A percentile compares a stretch with the other conserved stretches of the same genome.
These are phyloP conservation scores for Caenorhabditis sp. DNA, from an alignment of 2,888 invertebrate genomes.

Conservation along the genomic window DNA sequence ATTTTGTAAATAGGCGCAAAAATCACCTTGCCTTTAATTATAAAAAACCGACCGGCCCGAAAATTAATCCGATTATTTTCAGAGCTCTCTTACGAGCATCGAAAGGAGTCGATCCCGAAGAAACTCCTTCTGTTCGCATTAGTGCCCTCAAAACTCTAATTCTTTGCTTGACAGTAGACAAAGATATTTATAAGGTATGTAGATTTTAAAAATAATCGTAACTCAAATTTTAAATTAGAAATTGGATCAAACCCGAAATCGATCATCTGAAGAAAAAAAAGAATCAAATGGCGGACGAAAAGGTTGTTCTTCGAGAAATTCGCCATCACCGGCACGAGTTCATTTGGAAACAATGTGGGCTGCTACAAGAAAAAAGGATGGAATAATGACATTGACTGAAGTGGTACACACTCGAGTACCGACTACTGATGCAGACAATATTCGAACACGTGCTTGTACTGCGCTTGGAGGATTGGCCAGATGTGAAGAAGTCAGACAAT, in stretches of 20 bases:
- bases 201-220: neutral
- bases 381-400: constrained; percentile 89
- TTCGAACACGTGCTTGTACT: constrained; percentile 87
- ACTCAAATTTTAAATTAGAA: neutral
- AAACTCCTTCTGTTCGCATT: constrained; percentile 89
- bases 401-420: constrained; percentile 90
- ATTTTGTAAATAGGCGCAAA: too few species aligned
- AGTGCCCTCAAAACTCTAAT: constrained; percentile 88
- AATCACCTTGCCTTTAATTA: too few species aligned
- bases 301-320: neutral
- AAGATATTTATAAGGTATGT: constrained; percentile 13
- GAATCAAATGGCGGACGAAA: neutral
- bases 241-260: neutral
- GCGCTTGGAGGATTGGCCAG: constrained; percentile 90
- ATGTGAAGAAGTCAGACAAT: constrained; percentile 89
- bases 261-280: neutral
- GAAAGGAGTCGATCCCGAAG: constrained; percentile 85
- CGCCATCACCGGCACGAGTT: neutral
- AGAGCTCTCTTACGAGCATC: constrained; percentile 83
- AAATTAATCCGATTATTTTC: constrained; percentile 2
- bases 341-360: constrained; percentile 92
- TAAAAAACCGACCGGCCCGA: too few species aligned
- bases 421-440: constrained; percentile 93
- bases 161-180: constrained; percentile 79
- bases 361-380: constrained; percentile 89